Base-by-base conservation (phyloP, 2,888 invertebrate species). In the Acheta domesticus region DNA sequence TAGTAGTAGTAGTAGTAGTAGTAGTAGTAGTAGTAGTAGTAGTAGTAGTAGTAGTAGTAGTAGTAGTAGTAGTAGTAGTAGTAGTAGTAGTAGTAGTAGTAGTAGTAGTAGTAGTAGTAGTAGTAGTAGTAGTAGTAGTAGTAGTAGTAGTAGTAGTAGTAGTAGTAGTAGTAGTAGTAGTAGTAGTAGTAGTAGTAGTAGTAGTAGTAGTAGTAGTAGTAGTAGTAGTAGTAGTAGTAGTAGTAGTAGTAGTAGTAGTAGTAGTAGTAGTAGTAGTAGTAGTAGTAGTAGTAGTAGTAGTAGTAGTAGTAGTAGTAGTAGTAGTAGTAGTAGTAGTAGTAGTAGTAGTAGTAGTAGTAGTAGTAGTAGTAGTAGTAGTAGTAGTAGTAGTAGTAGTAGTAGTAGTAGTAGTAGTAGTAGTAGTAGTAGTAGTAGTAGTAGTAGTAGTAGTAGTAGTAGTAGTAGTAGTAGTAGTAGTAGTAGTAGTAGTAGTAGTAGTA, bases 1-100 rank as follows among this genome's bases (percentile, higher is more conserved):
- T 62, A 62, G 62, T 62, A 62, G 62, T 62, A 62, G 62, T 62
- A 62, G 62, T 62, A 62, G 62, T 62, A 62, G 62, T 62, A 62
- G 62, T 62, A 62, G 62, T 62, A 62, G 62, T 62, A 62, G 62
- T 62, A 62, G 62, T 62, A 62, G 62, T 62, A 62, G 62, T 62
- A 62, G 62, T 62, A 62, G 62, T 62, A 62, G 62, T 62, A 62
- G 62, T 62, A 62, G 62, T 62, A 62, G 62, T 62, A 62, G 62
- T 62, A 62, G 62, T 62, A 62, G 62, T 62, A 62, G 62, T 62
- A 62, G 62, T 62, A 62, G 62, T 62, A 62, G 62, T 62, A 62
- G 62, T 62, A 62, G 62, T 62, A 62, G 62, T 62, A 62, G 62
- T 62, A 62, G 62, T 62, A 62, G 62, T 62, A 62, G 62, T 62